Percentiles rank a stretch among this genome's conserved stretches.
Conservation (phyloP, 2,113 vertebrate genomes). For the Planiliza haematocheilus region DNA sequence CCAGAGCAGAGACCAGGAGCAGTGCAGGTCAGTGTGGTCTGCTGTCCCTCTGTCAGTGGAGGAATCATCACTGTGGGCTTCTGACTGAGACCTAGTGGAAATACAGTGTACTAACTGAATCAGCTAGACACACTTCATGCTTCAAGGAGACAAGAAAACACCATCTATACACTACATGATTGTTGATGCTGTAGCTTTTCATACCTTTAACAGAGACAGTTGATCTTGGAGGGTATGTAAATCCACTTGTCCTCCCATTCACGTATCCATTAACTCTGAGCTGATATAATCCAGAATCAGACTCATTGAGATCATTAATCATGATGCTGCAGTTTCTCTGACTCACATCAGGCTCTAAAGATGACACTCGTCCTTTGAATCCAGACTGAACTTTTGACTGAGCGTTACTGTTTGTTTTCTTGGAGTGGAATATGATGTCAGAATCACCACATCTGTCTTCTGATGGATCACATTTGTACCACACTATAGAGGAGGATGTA, state of each 20-base stretch:
- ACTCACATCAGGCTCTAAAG: constrained; percentile 40
- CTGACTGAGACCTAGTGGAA: constrained; percentile 43
- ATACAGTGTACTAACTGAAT: neutral
- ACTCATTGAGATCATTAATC: constrained; percentile 51
- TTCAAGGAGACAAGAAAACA: too few relatives aligned
- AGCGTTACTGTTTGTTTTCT: neutral
- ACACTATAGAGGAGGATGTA: neutral
- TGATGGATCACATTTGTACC: constrained; percentile 53
- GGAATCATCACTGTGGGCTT: constrained; percentile 53
- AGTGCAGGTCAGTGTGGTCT: constrained; percentile 59
- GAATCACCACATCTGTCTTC: rapidly evolving
- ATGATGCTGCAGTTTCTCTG: constrained; percentile 57
- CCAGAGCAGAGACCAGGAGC: constrained; percentile 59
- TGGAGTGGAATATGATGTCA: constrained; percentile 35
- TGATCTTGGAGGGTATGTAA: neutral
- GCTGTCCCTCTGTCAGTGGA: constrained; percentile 48
- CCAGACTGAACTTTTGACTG: neutral
- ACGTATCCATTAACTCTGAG: neutral
- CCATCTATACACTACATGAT: too few relatives aligned
- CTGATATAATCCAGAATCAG: constrained; percentile 65
- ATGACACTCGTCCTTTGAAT: constrained; percentile 42
- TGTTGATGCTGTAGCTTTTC: neutral
- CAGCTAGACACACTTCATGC: too few relatives aligned
- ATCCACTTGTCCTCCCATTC: rapidly evolving
- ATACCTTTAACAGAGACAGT: constrained; percentile 57